Conservation (phyloP, 2,888 invertebrate genomes). For the Petrolisthes manimaculis region DNA sequence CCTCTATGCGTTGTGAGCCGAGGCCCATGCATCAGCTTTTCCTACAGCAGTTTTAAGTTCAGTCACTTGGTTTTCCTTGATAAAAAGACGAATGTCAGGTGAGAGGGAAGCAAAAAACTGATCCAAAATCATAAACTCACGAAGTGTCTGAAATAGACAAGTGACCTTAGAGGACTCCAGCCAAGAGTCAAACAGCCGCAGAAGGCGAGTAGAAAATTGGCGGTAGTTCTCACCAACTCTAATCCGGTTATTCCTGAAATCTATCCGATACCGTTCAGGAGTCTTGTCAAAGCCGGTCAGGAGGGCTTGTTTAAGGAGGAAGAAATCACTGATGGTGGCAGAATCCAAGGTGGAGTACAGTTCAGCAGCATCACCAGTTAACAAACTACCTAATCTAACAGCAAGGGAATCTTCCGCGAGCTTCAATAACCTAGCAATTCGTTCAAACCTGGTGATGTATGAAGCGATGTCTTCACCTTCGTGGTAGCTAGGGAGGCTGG, state of each 20-base stretch:
- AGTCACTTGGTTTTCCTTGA: constrained; percentile 21
- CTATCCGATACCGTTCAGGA: not conserved
- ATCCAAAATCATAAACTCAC: constrained; percentile 13
- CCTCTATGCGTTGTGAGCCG: constrained; percentile 21
- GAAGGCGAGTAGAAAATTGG: constrained; percentile 12
- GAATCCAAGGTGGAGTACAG: not conserved
- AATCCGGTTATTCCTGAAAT: not conserved
- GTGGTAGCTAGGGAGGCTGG: no score
- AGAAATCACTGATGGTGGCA: not conserved
- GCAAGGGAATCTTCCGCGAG: not conserved
- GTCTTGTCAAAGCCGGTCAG: constrained; percentile 10
- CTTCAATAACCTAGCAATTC: not conserved
- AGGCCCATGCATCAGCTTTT: constrained; percentile 16
- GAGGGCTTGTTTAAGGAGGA: constrained; percentile 11
- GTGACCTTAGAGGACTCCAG: not conserved
- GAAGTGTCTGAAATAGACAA: not conserved
- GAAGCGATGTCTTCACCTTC: no score
- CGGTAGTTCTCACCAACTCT: not conserved
- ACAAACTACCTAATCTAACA: not conserved
- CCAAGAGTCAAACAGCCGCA: constrained; percentile 24
- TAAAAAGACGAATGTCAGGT: not conserved
- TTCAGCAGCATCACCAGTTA: not conserved
- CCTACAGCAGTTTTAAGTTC: not conserved
- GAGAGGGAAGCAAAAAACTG: constrained; percentile 18
- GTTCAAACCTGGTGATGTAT: not conserved